Conservation (phyloP, 2,797 vertebrate species). For the Okamejei kenojei region DNA sequence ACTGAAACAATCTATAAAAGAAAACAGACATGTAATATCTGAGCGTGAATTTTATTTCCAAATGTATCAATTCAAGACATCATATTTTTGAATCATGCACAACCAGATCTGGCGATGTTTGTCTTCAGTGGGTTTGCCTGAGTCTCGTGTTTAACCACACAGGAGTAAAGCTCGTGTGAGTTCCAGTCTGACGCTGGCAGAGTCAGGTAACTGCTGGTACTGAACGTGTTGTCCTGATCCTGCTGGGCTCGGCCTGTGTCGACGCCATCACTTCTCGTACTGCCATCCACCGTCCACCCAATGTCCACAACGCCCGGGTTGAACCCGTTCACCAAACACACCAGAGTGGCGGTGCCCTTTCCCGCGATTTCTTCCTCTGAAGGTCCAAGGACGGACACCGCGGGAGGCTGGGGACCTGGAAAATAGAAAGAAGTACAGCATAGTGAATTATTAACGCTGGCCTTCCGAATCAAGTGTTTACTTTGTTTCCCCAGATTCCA, state of each 20-base stretch:
- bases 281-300: not conserved
- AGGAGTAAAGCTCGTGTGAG: no score
- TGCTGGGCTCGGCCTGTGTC: not conserved
- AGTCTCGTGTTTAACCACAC: slow-evolving; percentile 6
- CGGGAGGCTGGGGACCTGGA: not conserved
- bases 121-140: not conserved
- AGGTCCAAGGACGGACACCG: not conserved
- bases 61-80: not conserved
- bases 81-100: not conserved
- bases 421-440: not conserved
- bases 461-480: no score
- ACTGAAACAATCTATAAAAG: no score
- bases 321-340: slow-evolving; percentile 26
- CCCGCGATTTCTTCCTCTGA: not conserved
- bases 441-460: not conserved
- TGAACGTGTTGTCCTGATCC: not conserved
- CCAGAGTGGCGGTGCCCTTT: slow-evolving; percentile 9
- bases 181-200: no score
- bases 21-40: not conserved
- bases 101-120: not conserved
- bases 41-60: not conserved
- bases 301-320: not conserved
- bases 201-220: no score
- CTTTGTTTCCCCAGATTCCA: no score
- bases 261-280: not conserved